Evolutionary conservation across 23 tunicate species (phyloP).

Genomic region (Aplidium turbinatum): DNA sequence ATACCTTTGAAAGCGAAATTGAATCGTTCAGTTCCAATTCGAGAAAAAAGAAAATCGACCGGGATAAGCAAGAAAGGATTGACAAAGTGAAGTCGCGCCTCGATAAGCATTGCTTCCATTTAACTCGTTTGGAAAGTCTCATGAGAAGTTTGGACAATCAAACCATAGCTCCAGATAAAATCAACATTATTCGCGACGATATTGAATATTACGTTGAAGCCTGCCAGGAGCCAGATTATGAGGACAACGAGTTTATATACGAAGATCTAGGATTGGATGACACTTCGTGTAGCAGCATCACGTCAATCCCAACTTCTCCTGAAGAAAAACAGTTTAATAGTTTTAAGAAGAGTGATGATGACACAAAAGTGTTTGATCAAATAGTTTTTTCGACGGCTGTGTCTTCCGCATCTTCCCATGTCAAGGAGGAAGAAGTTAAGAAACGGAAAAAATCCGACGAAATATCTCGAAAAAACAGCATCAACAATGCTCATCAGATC

Average conservation of each 20-base stretch:
- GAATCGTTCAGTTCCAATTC: slow-evolving; percentile 66
- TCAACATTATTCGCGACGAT: slow-evolving; percentile 84
- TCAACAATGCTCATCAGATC: not conserved
- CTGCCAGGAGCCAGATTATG: slow-evolving; percentile 89
- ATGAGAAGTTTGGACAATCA: slow-evolving; percentile 95
- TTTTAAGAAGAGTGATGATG: too few relatives aligned
- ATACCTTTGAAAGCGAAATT: slow-evolving; percentile 73
- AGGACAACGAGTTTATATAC: slow-evolving; percentile 85
- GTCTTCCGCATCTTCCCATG: slow-evolving; percentile 48
- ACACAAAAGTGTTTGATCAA: too few relatives aligned
- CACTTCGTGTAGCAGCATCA: slow-evolving; percentile 21
- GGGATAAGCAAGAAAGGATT: slow-evolving; percentile 66
- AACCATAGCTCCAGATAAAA: slow-evolving; percentile 76
- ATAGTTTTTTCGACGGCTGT: too few relatives aligned
- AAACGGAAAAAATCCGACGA: slow-evolving; percentile 83
- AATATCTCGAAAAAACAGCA: slow-evolving; percentile 57
- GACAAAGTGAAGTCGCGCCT: slow-evolving; percentile 57
- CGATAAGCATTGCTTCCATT: slow-evolving; percentile 71
- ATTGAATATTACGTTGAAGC: slow-evolving; percentile 91
- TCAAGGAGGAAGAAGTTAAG: slow-evolving; percentile 69
- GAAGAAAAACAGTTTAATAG: slow-evolving; percentile 57
- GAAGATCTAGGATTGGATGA: slow-evolving; percentile 89
- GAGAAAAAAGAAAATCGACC: slow-evolving; percentile 66
- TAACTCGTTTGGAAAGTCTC: slow-evolving; percentile 80
- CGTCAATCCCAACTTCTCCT: slow-evolving; percentile 52